Evolutionary conservation across 1,140 invertebrate species (phyloP).

Genomic region (Glossosoma conforme): DNA sequence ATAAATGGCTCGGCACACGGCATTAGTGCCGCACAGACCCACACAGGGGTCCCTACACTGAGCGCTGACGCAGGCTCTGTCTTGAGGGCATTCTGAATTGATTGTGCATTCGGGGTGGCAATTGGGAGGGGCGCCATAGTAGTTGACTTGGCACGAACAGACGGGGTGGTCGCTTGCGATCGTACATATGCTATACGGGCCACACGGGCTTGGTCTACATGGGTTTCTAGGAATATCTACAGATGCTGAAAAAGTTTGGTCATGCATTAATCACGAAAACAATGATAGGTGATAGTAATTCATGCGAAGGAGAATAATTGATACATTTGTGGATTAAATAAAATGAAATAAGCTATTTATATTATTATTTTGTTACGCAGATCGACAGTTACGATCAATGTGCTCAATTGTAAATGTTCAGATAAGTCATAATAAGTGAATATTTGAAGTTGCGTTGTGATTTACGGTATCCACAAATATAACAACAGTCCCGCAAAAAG

Average conservation of each 20-base stretch:
- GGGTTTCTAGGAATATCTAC: slow-evolving; percentile 43
- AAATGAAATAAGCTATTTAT: too few species aligned
- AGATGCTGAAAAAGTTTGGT: slow-evolving; percentile 20
- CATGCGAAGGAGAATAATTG: too few species aligned
- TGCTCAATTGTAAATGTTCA: too few species aligned
- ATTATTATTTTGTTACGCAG: too few species aligned
- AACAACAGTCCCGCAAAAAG: background rate
- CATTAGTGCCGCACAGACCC: slow-evolving; percentile 64
- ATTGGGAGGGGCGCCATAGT: slow-evolving; percentile 61
- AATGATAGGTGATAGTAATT: too few species aligned
- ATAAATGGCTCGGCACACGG: slow-evolving; percentile 62
- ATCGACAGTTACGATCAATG: too few species aligned
- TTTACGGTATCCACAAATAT: too few species aligned
- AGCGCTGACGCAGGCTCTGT: slow-evolving; percentile 66
- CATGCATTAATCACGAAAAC: slow-evolving; percentile 19
- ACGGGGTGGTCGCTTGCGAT: slow-evolving; percentile 59
- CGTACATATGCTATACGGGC: slow-evolving; percentile 60
- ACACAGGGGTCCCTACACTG: slow-evolving; percentile 70
- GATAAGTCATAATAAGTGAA: too few species aligned
- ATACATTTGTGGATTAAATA: too few species aligned
- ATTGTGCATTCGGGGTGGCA: slow-evolving; percentile 66
- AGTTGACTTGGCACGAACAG: slow-evolving; percentile 61
- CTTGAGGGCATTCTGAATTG: slow-evolving; percentile 63
- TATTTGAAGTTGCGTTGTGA: too few species aligned
- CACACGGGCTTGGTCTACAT: slow-evolving; percentile 63